Percentiles rank a stretch among this genome's conserved stretches.
Conservation (phyloP, 37 sponge, comb jelly and placozoan genomes). For the Lycopodina hypogea region DNA sequence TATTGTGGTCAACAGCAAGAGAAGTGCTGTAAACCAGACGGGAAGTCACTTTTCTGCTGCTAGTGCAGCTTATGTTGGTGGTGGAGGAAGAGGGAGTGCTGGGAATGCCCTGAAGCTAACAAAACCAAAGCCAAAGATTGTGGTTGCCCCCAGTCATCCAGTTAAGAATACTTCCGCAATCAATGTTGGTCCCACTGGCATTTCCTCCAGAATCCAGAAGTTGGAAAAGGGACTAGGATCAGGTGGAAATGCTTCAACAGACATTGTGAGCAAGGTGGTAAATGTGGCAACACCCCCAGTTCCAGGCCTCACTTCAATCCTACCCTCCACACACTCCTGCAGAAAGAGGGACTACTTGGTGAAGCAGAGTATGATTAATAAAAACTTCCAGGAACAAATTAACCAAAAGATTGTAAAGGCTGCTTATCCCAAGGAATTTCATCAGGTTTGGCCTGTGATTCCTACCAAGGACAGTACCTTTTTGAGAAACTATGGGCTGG, state of each 20-base stretch:
- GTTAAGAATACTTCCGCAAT: not conserved
- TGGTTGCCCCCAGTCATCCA: conserved; percentile 42
- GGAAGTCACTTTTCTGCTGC: not conserved
- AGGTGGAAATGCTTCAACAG: not conserved
- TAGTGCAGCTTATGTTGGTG: not conserved
- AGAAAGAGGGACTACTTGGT: conserved; percentile 48
- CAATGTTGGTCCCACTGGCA: conserved; percentile 11
- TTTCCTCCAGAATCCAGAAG: conserved; percentile 56
- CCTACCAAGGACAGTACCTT: conserved; percentile 68
- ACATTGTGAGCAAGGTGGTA: not conserved
- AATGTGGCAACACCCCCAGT: conserved; percentile 9
- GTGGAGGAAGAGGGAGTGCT: not conserved
- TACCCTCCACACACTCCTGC: conserved; percentile 14
- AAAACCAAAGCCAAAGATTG: conserved; percentile 27
- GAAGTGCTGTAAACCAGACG: conserved; percentile 22
- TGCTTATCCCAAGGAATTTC: conserved; percentile 74
- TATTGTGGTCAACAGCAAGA: not conserved
- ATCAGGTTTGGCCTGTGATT: conserved; percentile 87
- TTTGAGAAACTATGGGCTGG: conserved; percentile 69
- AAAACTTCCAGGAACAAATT: conserved; percentile 51
- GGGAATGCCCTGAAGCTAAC: not conserved
- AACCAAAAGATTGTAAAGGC: conserved; percentile 55
- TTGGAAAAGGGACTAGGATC: conserved; percentile 6
- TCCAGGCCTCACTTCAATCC: conserved; percentile 17
- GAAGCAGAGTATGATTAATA: conserved; percentile 17